Base-by-base conservation (phyloP, 1,140 invertebrate genomes). In the Drosophila ananassae region DNA sequence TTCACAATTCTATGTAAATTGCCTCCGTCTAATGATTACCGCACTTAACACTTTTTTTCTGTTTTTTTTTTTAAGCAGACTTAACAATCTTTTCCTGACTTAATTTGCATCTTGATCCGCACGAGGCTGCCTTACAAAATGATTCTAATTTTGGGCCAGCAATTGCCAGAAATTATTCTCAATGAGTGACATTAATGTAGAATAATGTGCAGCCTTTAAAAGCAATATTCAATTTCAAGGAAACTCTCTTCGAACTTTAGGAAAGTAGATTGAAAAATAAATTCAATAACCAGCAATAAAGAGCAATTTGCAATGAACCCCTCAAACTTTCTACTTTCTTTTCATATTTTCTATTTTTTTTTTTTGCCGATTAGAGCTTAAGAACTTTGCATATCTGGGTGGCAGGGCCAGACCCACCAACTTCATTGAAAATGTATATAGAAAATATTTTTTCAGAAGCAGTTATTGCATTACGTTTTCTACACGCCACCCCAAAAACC, bases 361-460 rank as follows among this genome's bases (percentile, higher is more conserved):
- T 37, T 44, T 28, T 39, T 13, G 10, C 21, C 63, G 51, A 44
- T 47, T 48, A 48, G 39, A 51, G 50, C 59, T 62, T 64, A 72
- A 79, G 64, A 83, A 83, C 79, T 83, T 85, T 87, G 78, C 82
- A 85, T 87, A 85, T 85, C 67, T 87, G 63, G 75, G 56, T 30
- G 32, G 32, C 53, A 34, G 58, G 6, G 13, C 34, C 25, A 21
- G 13, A n/a, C 25, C 17, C 32, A 34, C 48, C 39, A 60, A 56
- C 69, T 10, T 87, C 80, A 83, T 84, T 68, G 61, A 79, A 84
- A 84, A 84, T 84, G 75, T 78, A 74, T 87, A 78, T 61, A 78
- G 54, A 78, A 75, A 81, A 82, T 72, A 64, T 64, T 74, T 74
- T 61, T 73, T 73, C 74, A 60, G 75, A 78, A 62, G 64, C 64